These are phyloP conservation scores for Athalia rosae DNA, from an alignment of 2,888 invertebrate genomes.

Conservation along the genomic window DNA sequence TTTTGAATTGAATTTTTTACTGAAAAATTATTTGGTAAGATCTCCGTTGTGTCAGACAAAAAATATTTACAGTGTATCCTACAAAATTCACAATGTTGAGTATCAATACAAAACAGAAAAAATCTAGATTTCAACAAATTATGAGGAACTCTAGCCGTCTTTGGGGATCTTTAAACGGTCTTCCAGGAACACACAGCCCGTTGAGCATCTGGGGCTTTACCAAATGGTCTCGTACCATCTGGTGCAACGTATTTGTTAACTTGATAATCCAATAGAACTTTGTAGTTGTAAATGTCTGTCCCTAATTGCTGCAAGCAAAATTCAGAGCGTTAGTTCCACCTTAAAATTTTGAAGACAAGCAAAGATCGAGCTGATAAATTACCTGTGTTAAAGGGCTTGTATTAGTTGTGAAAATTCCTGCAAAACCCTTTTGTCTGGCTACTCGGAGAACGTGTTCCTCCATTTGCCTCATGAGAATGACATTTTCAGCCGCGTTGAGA, in stretches of 20 bases:
- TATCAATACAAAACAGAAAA: constrained; percentile 29
- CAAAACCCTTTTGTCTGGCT: constrained; percentile 80
- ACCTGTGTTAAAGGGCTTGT: constrained; percentile 93
- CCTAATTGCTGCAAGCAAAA: constrained; percentile 83
- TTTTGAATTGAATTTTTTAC: not conserved
- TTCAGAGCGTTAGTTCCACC: not conserved
- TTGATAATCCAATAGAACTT: constrained; percentile 85
- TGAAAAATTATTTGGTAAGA: not conserved
- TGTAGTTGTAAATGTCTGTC: constrained; percentile 85
- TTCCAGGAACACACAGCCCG: constrained; percentile 89
- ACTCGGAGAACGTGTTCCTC: constrained; percentile 84
- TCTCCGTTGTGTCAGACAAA: not conserved
- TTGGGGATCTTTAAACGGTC: constrained; percentile 65
- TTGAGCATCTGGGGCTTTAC: constrained; percentile 84
- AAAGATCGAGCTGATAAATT: constrained; percentile 52
- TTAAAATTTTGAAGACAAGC: not conserved
- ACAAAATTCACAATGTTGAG: constrained; percentile 6
- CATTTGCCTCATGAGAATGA: constrained; percentile 85
- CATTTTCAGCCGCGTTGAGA: constrained; percentile 83
- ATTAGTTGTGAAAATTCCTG: constrained; percentile 89
- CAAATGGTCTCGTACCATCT: constrained; percentile 85
- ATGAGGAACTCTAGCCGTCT: not conserved
- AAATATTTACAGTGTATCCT: constrained; percentile 31
- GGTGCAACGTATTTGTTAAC: constrained; percentile 85
- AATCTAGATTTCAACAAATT: not conserved